Conservation (phyloP, 2,888 invertebrate genomes). For the Acleris holmiana region DNA sequence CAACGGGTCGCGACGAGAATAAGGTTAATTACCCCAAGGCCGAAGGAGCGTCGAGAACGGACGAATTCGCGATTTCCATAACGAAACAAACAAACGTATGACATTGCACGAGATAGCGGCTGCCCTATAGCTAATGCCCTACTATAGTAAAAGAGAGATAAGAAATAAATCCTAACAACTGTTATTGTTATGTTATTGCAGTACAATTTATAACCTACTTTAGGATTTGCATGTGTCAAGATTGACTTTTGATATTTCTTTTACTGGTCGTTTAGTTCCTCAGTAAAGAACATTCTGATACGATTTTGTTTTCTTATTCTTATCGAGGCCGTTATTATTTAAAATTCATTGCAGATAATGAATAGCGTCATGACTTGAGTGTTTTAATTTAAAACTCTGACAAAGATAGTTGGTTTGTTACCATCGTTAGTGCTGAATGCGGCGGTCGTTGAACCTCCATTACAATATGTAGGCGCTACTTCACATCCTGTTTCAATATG, state of each 20-base stretch:
- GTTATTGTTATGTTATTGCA: too few species aligned
- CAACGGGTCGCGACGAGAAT: conserved; percentile 63
- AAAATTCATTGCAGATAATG: conserved; percentile 17
- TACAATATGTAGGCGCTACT: conserved; percentile 53
- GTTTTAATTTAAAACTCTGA: conserved; percentile 42
- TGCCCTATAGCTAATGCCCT: too few species aligned
- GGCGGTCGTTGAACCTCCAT: conserved; percentile 70
- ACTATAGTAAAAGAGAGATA: too few species aligned
- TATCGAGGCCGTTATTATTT: conserved; percentile 22
- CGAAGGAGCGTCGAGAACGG: conserved; percentile 58
- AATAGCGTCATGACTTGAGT: conserved; percentile 6
- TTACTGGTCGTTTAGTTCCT: too few species aligned
- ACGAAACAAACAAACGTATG: conserved; percentile 53
- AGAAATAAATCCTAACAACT: too few species aligned
- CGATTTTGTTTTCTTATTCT: conserved; percentile 23
- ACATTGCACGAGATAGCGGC: conserved; percentile 42
- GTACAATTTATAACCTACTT: too few species aligned
- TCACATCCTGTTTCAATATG: conserved; percentile 34
- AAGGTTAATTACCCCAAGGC: conserved; percentile 80
- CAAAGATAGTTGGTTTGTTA: conserved; percentile 53
- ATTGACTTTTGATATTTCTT: too few species aligned
- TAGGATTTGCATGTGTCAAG: not conserved
- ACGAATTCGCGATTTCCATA: conserved; percentile 42
- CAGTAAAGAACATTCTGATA: not conserved
- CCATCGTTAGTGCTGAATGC: conserved; percentile 57